phyloP scores from a whole-genome alignment of 2,797 vertebrate genomes.

The Sebastolobus alascanus region DNA sequence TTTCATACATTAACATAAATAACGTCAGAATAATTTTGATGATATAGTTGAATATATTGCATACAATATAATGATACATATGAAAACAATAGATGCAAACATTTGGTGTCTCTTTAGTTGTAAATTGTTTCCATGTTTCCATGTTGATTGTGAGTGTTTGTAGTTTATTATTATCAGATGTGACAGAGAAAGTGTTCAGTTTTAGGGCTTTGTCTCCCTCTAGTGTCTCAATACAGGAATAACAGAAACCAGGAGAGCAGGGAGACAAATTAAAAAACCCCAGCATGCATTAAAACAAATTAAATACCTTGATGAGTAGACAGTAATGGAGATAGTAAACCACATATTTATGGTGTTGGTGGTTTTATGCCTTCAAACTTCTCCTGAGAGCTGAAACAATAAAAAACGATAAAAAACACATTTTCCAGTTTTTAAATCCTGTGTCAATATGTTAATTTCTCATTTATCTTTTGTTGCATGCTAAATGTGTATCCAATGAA shows the following conservation, averaged over 20 bases:
- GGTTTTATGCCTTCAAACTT: background rate
- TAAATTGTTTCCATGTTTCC: background rate
- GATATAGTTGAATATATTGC: no score
- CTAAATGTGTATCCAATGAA: background rate
- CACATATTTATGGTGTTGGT: background rate
- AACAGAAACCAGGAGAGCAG: background rate
- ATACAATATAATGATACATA: no score
- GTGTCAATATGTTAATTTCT: background rate
- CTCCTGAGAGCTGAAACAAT: background rate
- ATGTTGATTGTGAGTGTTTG: background rate
- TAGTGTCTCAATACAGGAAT: background rate
- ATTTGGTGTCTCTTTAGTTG: background rate
- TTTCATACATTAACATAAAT: background rate
- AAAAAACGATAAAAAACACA: background rate
- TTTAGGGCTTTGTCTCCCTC: slow-evolving; percentile 30
- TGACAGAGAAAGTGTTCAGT: background rate
- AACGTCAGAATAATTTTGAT: background rate
- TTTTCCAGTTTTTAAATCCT: background rate
- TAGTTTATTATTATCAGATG: background rate
- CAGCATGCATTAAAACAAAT: background rate
- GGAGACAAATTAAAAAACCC: background rate
- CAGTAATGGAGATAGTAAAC: background rate
- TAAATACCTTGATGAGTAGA: background rate
- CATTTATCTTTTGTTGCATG: background rate
- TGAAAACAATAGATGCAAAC: background rate